Percentiles rank a stretch among this genome's conserved stretches.
Evolutionary conservation across 2,888 invertebrate genomes (phyloP).

Genomic region (Augochlorella aurata): DNA sequence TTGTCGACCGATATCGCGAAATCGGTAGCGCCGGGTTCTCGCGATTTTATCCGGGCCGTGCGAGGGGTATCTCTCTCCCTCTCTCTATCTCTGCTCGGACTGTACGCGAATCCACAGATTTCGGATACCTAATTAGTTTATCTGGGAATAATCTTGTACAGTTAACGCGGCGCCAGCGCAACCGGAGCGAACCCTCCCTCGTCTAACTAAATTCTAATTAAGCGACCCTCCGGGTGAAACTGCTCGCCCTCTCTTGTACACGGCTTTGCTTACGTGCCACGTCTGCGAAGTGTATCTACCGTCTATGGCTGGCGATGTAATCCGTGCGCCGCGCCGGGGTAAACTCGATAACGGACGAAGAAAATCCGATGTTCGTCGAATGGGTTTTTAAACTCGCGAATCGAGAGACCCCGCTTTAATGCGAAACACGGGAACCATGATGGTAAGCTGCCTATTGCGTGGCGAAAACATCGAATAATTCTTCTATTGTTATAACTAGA

Average conservation of each 20-base stretch:
- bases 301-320: constrained; percentile 41
- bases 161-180: constrained; percentile 67
- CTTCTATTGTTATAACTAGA: no score
- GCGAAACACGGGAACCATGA: no score
- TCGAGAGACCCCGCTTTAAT: constrained; percentile 1
- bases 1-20: constrained; percentile 21
- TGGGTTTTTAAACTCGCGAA: constrained; percentile 16
- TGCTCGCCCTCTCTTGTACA: constrained; percentile 49
- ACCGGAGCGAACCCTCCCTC: constrained; percentile 57
- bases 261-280: constrained; percentile 51
- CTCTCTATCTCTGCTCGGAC: constrained; percentile 25
- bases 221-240: constrained; percentile 72
- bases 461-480: no score
- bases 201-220: constrained; percentile 77
- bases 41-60: constrained; percentile 1
- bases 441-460: no score
- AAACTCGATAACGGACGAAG: constrained; percentile 45
- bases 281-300: constrained; percentile 46
- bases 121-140: constrained; percentile 76
- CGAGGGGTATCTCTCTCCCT: no score
- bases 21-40: constrained; percentile 7
- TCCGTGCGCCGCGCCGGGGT: constrained; percentile 28
- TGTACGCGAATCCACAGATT: constrained; percentile 60
- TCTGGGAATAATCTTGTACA: constrained; percentile 74
- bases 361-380: constrained; percentile 25